Conservation (phyloP, 2,797 vertebrate species). For the Myripristis murdjan region DNA sequence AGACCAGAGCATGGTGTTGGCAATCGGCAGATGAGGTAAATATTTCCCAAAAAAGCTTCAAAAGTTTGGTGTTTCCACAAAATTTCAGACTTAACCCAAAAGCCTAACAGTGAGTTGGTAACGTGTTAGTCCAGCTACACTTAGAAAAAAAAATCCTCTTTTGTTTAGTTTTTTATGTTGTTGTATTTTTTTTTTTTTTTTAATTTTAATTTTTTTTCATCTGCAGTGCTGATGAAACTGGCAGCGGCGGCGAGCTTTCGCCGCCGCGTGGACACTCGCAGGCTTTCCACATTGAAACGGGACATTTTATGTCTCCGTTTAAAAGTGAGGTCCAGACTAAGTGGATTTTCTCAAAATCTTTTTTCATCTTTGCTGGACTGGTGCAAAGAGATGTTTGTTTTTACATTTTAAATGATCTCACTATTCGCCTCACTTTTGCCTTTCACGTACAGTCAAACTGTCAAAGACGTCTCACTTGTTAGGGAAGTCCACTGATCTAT, state of each 20-base stretch:
- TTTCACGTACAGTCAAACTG: slow-evolving; percentile 34
- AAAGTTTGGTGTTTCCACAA: slow-evolving; percentile 67
- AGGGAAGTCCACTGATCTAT: slow-evolving; percentile 41
- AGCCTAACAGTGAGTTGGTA: slow-evolving; percentile 49
- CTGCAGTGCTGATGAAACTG: slow-evolving; percentile 40
- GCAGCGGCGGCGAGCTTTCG: too few relatives aligned
- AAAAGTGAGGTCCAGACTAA: slow-evolving; percentile 62
- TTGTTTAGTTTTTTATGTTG: too few relatives aligned
- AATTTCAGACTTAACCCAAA: slow-evolving; percentile 69
- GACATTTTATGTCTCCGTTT: slow-evolving; percentile 76
- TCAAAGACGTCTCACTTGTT: slow-evolving; percentile 33
- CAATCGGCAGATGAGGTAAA: slow-evolving; percentile 79
- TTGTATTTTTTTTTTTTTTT: too few relatives aligned
- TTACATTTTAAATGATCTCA: slow-evolving; percentile 38
- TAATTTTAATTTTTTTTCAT: background rate
- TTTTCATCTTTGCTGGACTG: too few relatives aligned
- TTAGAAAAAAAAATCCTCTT: background rate
- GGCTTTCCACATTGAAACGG: slow-evolving; percentile 55
- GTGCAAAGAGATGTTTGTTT: too few relatives aligned
- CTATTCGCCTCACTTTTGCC: slow-evolving; percentile 33
- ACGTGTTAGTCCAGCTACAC: slow-evolving; percentile 52
- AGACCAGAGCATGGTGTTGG: slow-evolving; percentile 57
- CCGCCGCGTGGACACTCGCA: slow-evolving; percentile 68
- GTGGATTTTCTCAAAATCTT: slow-evolving; percentile 22
- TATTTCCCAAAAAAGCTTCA: slow-evolving; percentile 73